Base-by-base conservation (phyloP, 2,797 vertebrate species). In the Anomalospiza imberbis region DNA sequence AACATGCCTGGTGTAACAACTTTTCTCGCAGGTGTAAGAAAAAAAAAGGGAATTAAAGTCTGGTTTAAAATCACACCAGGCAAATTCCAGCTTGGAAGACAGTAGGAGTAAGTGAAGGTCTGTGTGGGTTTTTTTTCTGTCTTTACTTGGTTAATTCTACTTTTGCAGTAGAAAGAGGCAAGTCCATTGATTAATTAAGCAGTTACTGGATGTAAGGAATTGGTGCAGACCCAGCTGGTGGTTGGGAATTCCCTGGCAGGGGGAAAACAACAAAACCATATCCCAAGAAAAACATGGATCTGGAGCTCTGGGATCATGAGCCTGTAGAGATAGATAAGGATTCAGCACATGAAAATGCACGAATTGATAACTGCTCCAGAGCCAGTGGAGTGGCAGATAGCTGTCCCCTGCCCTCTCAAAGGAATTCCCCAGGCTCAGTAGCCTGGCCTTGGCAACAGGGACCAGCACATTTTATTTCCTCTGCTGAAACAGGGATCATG, bases 111-210 rank as follows among this genome's bases (percentile, higher is more conserved):
- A 91, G 25, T 76, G 48, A 82, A 85, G 8, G 7, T 78, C 36
- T 3, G 0, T 2, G 3, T 53, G 8, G 19, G 6, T 29, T 38
- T 58, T 45, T 50, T 3, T 7, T 4, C 17, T 38, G 12, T 60
- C 89, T 65, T 5, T 57, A 6, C 42, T 61, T 83, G 28, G 16
- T 57, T 70, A 65, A 42, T 72, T 94, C 38, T 61, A 2, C 32
- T 42, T 85, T 78, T 54, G 31, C 45, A 34, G 32, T 34, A 77
- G 48, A 18, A 71, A 50, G 34, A 51, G 22, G 2, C 55, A 55
- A 79, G 29, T 55, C 29, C 12, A 3, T 38, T n/a, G 53, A 32
- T 80, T 26, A 78, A 66, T n/a, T 21, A 28, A 28, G 40, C 36
- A 29, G 51, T 20, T 78, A 4, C 16, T 48, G 40, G 79, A 57